These are phyloP conservation scores for Heterochromis multidens DNA, from an alignment of 2,113 vertebrate genomes.

Conservation along the genomic window DNA sequence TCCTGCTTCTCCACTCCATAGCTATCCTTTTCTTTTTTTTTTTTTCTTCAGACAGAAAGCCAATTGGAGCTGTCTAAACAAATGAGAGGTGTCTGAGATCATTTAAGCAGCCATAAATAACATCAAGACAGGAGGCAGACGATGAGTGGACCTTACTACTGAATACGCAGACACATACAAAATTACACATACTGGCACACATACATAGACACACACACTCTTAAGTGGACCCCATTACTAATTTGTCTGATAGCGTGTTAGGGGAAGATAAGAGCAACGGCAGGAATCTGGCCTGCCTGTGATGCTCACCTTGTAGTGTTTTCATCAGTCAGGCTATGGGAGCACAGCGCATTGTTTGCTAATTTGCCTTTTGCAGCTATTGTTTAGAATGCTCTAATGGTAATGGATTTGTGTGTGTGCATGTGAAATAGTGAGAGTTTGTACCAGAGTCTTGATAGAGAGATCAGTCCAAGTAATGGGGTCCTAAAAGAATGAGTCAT, in stretches of 20 bases:
- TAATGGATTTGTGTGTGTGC: slow-evolving; percentile 22
- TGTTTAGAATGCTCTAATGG: slow-evolving; percentile 35
- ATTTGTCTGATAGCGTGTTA: slow-evolving; percentile 72
- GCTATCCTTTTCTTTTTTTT: slow-evolving; percentile 11
- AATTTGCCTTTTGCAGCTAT: slow-evolving; percentile 54
- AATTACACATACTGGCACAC: background rate
- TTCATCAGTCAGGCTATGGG: slow-evolving; percentile 47
- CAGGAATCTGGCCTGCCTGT: slow-evolving; percentile 52
- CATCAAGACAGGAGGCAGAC: slow-evolving; percentile 53
- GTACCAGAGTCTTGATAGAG: slow-evolving; percentile 24
- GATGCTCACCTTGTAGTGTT: slow-evolving; percentile 47
- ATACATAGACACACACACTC: background rate
- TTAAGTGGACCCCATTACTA: slow-evolving; percentile 65
- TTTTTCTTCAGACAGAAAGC: slow-evolving; percentile 55
- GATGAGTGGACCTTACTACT: slow-evolving; percentile 42
- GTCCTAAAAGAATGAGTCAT: slow-evolving; percentile 15
- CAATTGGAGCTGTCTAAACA: slow-evolving; percentile 68
- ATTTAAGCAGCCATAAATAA: slow-evolving; percentile 74
- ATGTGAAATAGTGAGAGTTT: background rate
- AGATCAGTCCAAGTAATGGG: slow-evolving; percentile 44
- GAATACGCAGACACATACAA: slow-evolving; percentile 21
- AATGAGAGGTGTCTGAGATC: slow-evolving; percentile 70
- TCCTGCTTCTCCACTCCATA: background rate
- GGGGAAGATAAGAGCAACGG: slow-evolving; percentile 60
- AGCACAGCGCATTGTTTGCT: slow-evolving; percentile 53